Percentiles rank a stretch among this genome's conserved stretches.
phyloP scores from a whole-genome alignment of 2,797 vertebrate genomes.

The Neopelma chrysocephalum region DNA sequence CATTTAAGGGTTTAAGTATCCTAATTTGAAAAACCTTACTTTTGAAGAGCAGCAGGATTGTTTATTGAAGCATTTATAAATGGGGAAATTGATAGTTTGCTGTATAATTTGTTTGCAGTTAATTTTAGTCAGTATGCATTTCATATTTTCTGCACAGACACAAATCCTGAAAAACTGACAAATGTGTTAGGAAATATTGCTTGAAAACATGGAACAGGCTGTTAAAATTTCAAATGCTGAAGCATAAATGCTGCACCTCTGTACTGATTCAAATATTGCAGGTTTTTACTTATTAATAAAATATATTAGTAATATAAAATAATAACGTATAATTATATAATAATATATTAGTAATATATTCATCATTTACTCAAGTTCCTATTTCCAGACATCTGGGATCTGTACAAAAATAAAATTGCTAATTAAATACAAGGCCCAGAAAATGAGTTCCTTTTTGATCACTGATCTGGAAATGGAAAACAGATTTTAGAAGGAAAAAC shows the following conservation, averaged over 20 bases:
- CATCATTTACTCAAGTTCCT: background rate
- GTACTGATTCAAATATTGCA: background rate
- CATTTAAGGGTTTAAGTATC: background rate
- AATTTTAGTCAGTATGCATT: background rate
- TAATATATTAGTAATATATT: background rate
- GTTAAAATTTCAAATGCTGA: background rate
- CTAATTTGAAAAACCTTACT: background rate
- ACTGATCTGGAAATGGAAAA: background rate
- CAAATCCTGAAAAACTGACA: background rate
- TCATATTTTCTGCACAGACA: background rate
- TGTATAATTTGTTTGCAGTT: background rate
- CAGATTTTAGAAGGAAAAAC: background rate
- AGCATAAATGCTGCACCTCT: background rate
- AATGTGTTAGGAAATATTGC: background rate
- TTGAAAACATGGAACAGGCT: background rate
- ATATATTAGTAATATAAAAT: background rate
- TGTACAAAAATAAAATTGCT: background rate
- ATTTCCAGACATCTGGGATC: background rate
- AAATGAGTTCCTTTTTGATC: background rate
- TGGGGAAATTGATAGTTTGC: background rate
- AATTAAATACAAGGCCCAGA: background rate
- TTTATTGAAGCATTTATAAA: background rate
- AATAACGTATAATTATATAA: background rate
- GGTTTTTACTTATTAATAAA: background rate
- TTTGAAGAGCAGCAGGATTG: background rate